Conservation (phyloP, 2,113 vertebrate genomes). For the Marmota monax region DNA sequence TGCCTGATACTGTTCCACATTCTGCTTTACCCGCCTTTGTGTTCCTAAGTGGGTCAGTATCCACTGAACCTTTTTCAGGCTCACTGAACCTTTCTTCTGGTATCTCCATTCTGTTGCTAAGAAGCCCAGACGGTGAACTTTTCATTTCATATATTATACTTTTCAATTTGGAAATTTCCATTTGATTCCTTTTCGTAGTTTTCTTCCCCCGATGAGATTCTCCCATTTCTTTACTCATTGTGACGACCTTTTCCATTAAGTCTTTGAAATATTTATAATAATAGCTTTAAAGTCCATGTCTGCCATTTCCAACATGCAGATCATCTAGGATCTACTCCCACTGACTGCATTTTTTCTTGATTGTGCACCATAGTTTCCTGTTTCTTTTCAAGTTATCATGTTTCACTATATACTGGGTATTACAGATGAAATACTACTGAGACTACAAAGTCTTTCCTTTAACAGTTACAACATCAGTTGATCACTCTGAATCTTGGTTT, state of each 20-base stretch:
- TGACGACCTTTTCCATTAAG: background rate
- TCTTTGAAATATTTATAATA: background rate
- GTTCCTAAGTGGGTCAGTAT: background rate
- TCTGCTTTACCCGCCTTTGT: too few relatives aligned
- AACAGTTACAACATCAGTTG: background rate
- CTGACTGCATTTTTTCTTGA: background rate
- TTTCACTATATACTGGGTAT: background rate
- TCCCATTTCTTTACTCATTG: background rate
- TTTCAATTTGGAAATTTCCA: background rate
- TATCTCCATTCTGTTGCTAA: background rate
- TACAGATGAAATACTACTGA: background rate
- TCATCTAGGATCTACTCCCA: background rate
- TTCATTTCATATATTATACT: background rate
- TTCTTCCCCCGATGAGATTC: background rate
- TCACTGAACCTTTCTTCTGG: background rate
- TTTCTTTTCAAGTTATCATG: background rate
- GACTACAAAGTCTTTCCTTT: background rate
- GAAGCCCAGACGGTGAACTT: background rate
- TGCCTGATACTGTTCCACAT: background rate
- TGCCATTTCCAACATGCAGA: background rate
- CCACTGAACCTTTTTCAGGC: background rate
- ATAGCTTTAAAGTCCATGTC: background rate
- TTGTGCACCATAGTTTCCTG: background rate
- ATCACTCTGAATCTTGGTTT: background rate
- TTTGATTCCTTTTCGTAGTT: background rate